Evolutionary conservation across 2,888 invertebrate genomes (phyloP), one percentile per base, ranked within the genome.

Genomic region (Amphipyra tragopoginis): DNA sequence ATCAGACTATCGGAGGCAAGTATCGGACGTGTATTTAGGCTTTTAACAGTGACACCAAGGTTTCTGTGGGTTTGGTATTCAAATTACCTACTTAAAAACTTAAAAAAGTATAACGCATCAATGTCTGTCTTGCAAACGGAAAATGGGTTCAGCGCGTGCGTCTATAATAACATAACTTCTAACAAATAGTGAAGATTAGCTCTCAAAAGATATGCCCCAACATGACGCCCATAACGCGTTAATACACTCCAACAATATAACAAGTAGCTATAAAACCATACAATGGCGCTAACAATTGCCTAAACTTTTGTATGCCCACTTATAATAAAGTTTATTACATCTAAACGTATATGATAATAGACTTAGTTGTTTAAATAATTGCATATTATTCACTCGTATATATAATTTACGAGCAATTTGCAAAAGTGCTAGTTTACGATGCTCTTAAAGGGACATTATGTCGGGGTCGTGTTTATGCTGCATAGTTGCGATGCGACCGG

Each of bases 391-490:
- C 84, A 81, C 80, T 85, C 82, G 69, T 82, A 77, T 76, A 49
- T 66, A 80, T 86, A 86, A 91, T 91, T 92, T 92, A 93, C 89
- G 90, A 89, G 77, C 92, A 92, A 92, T 92, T 92, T 90, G 89
- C 87, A 87, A 83, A 87, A 90, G 92, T 90, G 90, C 82, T 85
- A 80, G 73, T 84, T 89, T 88, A 89, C 75, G 87, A 84, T 81
- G 74, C 81, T 81, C 76, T 80, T 77, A 78, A 78, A 80, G 73
- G 77, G 75, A 78, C 50, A 65, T 81, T 62, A 77, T 75, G 75
- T 72, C 43, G 70, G 67, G 71, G 47, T 43, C 50, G 38, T 61
- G 72, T 74, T 67, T 73, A 66, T 72, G 61, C 48, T 56, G 59
- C 44, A 47, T 62, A 68, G 64, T 65, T 52, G 38, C 42, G 48